A percentile compares a stretch with the other conserved stretches of the same genome.
Conservation (phyloP, 2,888 invertebrate genomes). For the Pyrgus malvae region DNA sequence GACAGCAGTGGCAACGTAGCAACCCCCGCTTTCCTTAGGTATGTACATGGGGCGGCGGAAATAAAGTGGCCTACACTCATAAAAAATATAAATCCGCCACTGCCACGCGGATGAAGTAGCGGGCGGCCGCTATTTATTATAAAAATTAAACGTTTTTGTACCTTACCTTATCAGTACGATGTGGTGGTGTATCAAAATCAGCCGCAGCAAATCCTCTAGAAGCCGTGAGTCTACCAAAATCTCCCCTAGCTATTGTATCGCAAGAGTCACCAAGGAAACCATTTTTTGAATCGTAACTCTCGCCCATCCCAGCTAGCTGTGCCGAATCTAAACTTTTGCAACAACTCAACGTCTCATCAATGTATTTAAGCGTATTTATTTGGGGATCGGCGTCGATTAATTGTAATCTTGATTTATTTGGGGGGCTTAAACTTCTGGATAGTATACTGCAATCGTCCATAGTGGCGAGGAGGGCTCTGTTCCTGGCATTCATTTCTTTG, state of each 20-base stretch:
- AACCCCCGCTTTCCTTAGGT: no score
- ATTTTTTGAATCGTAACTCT: constrained; percentile 72
- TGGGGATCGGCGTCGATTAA: constrained; percentile 74
- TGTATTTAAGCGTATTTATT: constrained; percentile 83
- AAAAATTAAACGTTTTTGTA: no score
- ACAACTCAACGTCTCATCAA: constrained; percentile 80
- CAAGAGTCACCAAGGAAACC: constrained; percentile 72
- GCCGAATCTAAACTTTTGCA: constrained; percentile 76
- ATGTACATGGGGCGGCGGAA: no score
- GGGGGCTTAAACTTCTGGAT: constrained; percentile 73
- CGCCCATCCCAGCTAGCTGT: constrained; percentile 74
- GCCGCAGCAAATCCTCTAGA: constrained; percentile 48
- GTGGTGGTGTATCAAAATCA: constrained; percentile 68
- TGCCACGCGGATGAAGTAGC: no score
- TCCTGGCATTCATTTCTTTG: constrained; percentile 72
- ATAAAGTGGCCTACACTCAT: no score
- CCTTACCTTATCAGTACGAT: constrained; percentile 64
- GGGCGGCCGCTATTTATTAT: no score
- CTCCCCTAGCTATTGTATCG: constrained; percentile 72
- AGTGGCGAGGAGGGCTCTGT: constrained; percentile 75
- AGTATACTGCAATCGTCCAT: constrained; percentile 79
- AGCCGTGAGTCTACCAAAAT: constrained; percentile 60
- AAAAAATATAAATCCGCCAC: no score
- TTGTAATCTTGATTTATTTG: constrained; percentile 65
- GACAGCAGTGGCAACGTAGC: no score